Evolutionary conservation across 1,140 invertebrate genomes (phyloP).

Genomic region (Leptinotarsa undecemlineata): DNA sequence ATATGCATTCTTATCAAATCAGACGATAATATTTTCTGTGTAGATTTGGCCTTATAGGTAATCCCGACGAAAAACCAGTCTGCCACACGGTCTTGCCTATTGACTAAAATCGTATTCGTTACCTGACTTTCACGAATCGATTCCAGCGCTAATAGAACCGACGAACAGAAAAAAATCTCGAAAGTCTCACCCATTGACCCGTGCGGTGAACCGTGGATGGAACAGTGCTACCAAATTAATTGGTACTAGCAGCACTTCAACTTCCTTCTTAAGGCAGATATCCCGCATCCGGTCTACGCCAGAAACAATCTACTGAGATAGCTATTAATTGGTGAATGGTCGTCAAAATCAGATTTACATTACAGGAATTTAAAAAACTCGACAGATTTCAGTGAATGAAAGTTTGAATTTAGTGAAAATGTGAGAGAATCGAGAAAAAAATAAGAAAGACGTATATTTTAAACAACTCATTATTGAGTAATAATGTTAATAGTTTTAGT

Average conservation of each 20-base stretch:
- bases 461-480: too few species aligned
- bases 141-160: not conserved
- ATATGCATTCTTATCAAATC: too few species aligned
- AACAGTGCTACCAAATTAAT: constrained; percentile 33
- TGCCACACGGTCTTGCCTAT: too few species aligned
- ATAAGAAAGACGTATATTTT: too few species aligned
- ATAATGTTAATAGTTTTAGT: too few species aligned
- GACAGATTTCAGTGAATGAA: too few species aligned
- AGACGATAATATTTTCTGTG: too few species aligned
- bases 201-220: constrained; percentile 34
- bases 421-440: too few species aligned
- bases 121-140: not conserved
- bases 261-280: constrained; percentile 49
- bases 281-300: constrained; percentile 45
- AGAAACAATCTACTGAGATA: not conserved
- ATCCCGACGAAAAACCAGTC: too few species aligned
- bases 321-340: not conserved
- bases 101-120: not conserved
- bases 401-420: too few species aligned
- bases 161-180: not conserved
- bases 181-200: constrained; percentile 36
- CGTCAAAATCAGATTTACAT: not conserved
- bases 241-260: constrained; percentile 38
- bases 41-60: too few species aligned
- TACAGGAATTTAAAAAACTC: too few species aligned